Conservation (phyloP, 2,888 invertebrate genomes). For the Phortica okadai region DNA sequence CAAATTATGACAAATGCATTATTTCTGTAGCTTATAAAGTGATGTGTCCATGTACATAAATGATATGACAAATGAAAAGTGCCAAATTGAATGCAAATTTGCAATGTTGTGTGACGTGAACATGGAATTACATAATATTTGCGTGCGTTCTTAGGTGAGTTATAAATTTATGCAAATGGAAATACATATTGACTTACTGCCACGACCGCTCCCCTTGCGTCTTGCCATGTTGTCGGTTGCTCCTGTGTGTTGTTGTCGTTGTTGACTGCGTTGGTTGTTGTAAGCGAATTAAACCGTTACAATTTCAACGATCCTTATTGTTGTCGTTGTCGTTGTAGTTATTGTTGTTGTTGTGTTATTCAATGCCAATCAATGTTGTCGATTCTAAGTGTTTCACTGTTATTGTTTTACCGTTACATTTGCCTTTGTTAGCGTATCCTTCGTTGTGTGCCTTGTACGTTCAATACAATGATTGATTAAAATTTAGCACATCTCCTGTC, state of each 20-base stretch:
- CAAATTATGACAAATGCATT: too few species aligned
- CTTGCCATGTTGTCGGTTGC: slow-evolving; percentile 61
- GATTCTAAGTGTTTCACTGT: too few species aligned
- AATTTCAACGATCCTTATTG: background rate
- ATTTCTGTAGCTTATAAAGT: too few species aligned
- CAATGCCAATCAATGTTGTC: too few species aligned
- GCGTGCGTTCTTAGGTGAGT: background rate
- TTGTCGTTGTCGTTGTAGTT: slow-evolving; percentile 1
- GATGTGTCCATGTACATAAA: too few species aligned
- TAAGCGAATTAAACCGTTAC: background rate
- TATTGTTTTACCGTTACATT: too few species aligned
- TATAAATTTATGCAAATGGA: slow-evolving; percentile 24
- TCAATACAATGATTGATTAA: background rate
- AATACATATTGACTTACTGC: slow-evolving; percentile 63
- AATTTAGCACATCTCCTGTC: background rate
- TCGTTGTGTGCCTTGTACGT: too few species aligned
- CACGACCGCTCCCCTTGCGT: slow-evolving; percentile 71
- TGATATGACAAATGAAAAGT: too few species aligned
- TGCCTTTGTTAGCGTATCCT: too few species aligned
- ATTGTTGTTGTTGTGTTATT: slow-evolving; percentile 11
- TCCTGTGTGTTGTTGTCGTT: slow-evolving; percentile 11
- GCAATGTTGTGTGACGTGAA: background rate
- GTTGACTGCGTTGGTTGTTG: slow-evolving; percentile 13
- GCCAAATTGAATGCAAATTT: background rate
- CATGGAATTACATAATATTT: background rate